Conservation (phyloP, 2,797 vertebrate species). For the Tapirus indicus region DNA sequence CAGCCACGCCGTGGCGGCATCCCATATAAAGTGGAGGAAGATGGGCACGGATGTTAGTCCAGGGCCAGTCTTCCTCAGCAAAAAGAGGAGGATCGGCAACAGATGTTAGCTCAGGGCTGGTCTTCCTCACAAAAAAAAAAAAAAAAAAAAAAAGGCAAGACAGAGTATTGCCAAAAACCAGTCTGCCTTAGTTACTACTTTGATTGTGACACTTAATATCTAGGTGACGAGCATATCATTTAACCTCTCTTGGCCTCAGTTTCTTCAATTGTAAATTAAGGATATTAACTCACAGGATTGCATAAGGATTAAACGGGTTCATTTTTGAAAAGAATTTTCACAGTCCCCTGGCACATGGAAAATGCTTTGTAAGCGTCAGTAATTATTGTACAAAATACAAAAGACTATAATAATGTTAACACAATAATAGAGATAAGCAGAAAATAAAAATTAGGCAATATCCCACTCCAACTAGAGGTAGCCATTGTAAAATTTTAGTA, state of each 20-base stretch:
- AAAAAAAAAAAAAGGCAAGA: not conserved
- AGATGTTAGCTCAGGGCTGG: no score
- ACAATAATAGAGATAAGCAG: not conserved
- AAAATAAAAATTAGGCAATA: not conserved
- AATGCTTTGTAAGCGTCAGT: not conserved
- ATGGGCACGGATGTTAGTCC: no score
- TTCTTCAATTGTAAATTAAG: not conserved
- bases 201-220: not conserved
- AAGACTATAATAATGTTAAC: not conserved
- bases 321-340: not conserved
- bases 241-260: not conserved
- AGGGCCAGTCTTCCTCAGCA: no score
- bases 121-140: no score
- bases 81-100: no score
- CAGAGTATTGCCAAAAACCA: not conserved
- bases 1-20: no score
- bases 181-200: not conserved
- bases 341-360: not conserved
- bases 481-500: not conserved
- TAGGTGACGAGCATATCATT: not conserved
- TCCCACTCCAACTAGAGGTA: not conserved
- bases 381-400: not conserved
- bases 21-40: no score
- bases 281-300: not conserved
- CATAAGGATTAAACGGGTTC: conserved; percentile 5